These are phyloP conservation scores for Cheilosia impressa DNA, from an alignment of 2,888 invertebrate genomes.

Conservation along the genomic window DNA sequence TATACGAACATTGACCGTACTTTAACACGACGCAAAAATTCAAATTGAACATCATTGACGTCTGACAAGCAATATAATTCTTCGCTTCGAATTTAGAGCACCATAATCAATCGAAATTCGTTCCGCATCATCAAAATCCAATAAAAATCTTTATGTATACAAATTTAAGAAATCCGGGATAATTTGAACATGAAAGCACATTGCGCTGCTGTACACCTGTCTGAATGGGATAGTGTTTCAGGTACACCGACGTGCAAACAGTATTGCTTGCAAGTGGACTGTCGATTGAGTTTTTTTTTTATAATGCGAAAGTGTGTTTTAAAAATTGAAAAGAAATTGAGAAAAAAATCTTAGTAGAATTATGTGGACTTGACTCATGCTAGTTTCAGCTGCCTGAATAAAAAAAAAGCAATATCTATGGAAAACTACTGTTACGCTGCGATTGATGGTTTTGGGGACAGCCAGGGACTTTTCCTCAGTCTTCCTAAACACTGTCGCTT, in stretches of 20 bases:
- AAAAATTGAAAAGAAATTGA: too few relatives aligned
- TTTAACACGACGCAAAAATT: neutral
- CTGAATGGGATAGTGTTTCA: neutral
- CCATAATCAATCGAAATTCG: neutral
- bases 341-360: too few relatives aligned
- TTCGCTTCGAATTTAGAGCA: neutral
- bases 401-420: too few relatives aligned
- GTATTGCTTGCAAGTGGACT: neutral
- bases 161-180: neutral
- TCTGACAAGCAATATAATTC: neutral
- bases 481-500: too few relatives aligned
- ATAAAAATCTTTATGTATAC: conserved; percentile 1
- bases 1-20: too few relatives aligned
- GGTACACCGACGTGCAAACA: neutral
- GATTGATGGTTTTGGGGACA: too few relatives aligned
- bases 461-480: too few relatives aligned
- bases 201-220: neutral
- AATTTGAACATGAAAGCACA: conserved; percentile 20
- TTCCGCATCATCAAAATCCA: conserved; percentile 18
- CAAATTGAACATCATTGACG: neutral
- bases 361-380: too few relatives aligned
- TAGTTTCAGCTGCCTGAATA: too few relatives aligned
- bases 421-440: too few relatives aligned
- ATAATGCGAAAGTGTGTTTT: too few relatives aligned
- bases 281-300: neutral